Conservation (phyloP, 2,113 vertebrate genomes). For the Pseudonaja textilis region DNA sequence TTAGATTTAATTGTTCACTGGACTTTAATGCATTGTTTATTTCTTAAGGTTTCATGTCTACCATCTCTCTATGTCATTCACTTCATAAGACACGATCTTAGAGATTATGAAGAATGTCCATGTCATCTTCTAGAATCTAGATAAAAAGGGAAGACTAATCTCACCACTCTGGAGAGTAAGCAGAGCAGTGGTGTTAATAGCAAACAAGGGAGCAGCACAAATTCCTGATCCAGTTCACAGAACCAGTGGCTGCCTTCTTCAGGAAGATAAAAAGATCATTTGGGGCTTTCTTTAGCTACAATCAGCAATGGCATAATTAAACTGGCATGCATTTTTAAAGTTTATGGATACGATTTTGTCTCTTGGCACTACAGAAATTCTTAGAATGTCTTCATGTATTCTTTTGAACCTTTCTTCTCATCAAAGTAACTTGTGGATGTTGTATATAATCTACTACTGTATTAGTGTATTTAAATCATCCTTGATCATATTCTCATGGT, state of each 20-base stretch:
- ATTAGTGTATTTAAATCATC: background rate
- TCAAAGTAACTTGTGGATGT: background rate
- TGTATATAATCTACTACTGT: background rate
- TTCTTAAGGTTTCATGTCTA: background rate
- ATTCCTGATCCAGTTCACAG: background rate
- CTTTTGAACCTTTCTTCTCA: background rate
- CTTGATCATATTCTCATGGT: background rate
- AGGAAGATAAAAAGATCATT: background rate
- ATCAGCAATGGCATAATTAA: background rate
- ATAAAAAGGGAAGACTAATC: background rate
- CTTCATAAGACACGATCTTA: background rate
- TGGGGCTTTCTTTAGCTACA: background rate
- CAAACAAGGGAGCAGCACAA: background rate
- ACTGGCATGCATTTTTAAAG: background rate
- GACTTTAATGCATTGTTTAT: background rate
- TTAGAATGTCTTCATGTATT: background rate
- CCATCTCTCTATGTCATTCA: background rate
- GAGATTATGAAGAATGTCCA: background rate
- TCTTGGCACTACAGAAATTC: background rate
- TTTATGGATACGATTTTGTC: background rate
- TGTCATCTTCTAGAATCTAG: background rate
- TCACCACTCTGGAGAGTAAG: background rate
- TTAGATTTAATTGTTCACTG: background rate
- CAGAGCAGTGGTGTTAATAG: background rate
- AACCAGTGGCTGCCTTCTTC: background rate